These are phyloP conservation scores for Linnaemya vulpina DNA, from an alignment of 2,888 invertebrate species.

Conservation along the genomic window DNA sequence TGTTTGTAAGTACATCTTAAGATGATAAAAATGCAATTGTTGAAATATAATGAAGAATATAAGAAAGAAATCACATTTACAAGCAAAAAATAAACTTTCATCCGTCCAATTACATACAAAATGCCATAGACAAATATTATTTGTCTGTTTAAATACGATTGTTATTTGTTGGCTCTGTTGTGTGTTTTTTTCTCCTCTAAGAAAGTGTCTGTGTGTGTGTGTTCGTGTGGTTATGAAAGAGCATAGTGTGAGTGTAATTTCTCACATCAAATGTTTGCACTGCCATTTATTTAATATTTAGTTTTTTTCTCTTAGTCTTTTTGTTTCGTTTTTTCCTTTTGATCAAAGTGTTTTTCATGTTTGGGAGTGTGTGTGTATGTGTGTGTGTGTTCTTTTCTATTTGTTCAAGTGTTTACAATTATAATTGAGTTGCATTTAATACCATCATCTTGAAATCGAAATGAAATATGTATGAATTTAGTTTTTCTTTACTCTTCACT, in stretches of 20 bases:
- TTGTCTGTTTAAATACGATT: constrained; percentile 46
- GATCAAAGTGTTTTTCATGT: background rate
- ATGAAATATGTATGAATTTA: constrained; percentile 5
- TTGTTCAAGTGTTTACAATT: constrained; percentile 55
- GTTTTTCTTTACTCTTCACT: background rate
- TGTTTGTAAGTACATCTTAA: constrained; percentile 40
- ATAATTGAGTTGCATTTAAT: constrained; percentile 60
- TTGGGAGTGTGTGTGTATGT: background rate
- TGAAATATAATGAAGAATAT: constrained; percentile 19
- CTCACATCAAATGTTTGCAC: constrained; percentile 40
- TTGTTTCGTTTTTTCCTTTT: constrained; percentile 5
- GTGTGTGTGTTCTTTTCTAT: constrained; percentile 5
- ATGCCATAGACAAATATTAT: constrained; percentile 46
- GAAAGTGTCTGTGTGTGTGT: background rate
- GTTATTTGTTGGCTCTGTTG: constrained; percentile 18
- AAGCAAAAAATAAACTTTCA: constrained; percentile 12
- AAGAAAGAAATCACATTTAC: constrained; percentile 17
- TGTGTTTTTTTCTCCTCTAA: background rate
- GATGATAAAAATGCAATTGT: constrained; percentile 53
- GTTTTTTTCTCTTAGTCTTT: constrained; percentile 15
- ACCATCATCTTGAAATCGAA: constrained; percentile 42
- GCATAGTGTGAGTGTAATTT: constrained; percentile 23
- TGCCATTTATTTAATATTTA: constrained; percentile 49
- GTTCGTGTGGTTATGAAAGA: background rate
- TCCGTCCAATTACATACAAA: constrained; percentile 43